Conservation (phyloP, 1,140 invertebrate species). For the Solenopsis fugax region DNA sequence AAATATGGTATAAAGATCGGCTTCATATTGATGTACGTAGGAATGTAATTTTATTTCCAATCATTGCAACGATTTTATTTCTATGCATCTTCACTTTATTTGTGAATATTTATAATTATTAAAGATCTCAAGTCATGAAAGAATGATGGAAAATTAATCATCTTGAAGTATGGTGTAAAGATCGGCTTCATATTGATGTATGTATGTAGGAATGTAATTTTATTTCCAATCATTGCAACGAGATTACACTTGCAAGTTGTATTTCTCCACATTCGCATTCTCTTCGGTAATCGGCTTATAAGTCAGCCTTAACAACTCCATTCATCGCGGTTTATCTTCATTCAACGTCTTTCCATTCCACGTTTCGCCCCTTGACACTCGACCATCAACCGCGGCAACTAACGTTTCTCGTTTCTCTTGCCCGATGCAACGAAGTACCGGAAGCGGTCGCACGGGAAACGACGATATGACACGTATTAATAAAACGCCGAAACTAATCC, state of each 20-base stretch:
- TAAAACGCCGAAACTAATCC: slow-evolving; percentile 63
- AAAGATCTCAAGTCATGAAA: not conserved
- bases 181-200: too few relatives aligned
- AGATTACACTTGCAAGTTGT: slow-evolving; percentile 3
- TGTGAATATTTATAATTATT: not conserved
- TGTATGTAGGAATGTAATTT: not conserved
- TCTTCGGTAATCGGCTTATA: not conserved
- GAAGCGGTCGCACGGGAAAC: not conserved
- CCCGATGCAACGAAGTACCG: not conserved
- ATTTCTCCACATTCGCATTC: slow-evolving; percentile 10
- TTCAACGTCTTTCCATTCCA: slow-evolving; percentile 6
- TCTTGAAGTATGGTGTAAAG: not conserved
- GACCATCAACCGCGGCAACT: not conserved
- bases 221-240: not conserved
- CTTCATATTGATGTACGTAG: not conserved
- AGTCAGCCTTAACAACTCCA: slow-evolving; percentile 20
- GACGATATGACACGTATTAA: slow-evolving; percentile 28
- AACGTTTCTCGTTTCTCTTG: not conserved
- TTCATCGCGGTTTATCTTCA: slow-evolving; percentile 20
- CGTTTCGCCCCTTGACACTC: not conserved
- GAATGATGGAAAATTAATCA: not conserved
- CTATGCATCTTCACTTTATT: not conserved
- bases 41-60: slow-evolving; percentile 9
- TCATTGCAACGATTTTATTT: not conserved
- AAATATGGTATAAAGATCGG: not conserved